Percentiles rank a stretch among this genome's conserved stretches.
Evolutionary conservation across 2,797 vertebrate species (phyloP).

Genomic region (Chelmon rostratus): DNA sequence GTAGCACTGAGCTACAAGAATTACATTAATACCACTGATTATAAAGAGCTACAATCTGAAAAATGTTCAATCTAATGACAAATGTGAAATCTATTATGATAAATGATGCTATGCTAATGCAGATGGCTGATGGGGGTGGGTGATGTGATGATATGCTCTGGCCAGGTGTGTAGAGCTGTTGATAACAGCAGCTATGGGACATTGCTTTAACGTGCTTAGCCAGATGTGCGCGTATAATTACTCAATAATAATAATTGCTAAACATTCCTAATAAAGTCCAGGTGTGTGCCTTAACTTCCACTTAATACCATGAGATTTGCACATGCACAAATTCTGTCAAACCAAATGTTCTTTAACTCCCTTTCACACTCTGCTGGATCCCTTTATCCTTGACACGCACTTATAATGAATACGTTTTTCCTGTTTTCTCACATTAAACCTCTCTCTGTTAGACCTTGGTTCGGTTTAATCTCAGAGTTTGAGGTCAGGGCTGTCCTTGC

Average conservation of each 20-base stretch:
- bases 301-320: background rate
- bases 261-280: slow-evolving; percentile 24
- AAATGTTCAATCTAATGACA: background rate
- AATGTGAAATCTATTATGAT: slow-evolving; percentile 15
- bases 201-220: slow-evolving; percentile 36
- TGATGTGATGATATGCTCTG: background rate
- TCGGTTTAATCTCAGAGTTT: background rate
- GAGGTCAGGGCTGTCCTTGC: slow-evolving; percentile 1
- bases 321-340: background rate
- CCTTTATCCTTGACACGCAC: background rate
- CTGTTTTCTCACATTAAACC: background rate
- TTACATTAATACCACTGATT: background rate
- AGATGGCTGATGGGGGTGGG: slow-evolving; percentile 1
- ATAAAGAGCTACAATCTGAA: background rate
- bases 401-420: background rate
- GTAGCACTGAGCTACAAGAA: background rate
- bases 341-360: slow-evolving; percentile 18
- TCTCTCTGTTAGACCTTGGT: background rate
- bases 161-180: slow-evolving; percentile 44
- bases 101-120: slow-evolving; percentile 8
- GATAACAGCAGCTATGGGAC: slow-evolving; percentile 44
- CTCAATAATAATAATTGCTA: slow-evolving; percentile 20
- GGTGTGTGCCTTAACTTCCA: slow-evolving; percentile 2
- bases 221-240: slow-evolving; percentile 58
- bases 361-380: background rate